Base-by-base conservation (phyloP, 1,140 invertebrate species). In the Lepidostoma basale region DNA sequence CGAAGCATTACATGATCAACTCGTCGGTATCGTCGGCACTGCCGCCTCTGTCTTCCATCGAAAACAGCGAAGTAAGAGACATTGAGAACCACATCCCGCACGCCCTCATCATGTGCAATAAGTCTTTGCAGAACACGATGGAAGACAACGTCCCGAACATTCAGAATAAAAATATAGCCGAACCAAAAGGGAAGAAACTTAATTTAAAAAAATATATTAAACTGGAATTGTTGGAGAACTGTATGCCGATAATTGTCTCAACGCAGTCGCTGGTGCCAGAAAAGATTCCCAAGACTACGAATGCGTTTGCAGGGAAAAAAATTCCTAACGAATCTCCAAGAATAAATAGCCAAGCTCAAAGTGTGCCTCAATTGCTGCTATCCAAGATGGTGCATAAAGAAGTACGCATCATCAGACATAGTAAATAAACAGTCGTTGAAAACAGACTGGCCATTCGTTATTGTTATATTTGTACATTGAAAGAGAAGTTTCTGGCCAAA, bases 21-120 rank as follows among this genome's bases (percentile, higher is more conserved):
- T 2, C 40, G 45, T 23, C 3, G n/a, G 20, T 10, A 26, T n/a
- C n/a, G n/a, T n/a, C 45, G 3, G 2, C 20, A 0, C 1, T 5
- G 10, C 8, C 6, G n/a, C 6, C n/a, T 10, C 18, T 3, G 2
- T 12, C 22, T 10, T 36, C 52, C 26, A 3, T 5, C 2, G 18
- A 33, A 18, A n/a, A 22, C 14, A 16, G n/a, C 10, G 2, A 20
- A 33, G 0, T 22, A 2, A 23, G 18, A 1, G 52, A 56, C 36
- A 56, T 56, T 2, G 52, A 56, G n/a, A 30, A 56, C 9, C 33
- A 22, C 14, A 56, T 56, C 16, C 52, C 52, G 9, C 52, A 56
- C 28, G 30, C 52, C 12, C 10, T 56, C 28, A 56, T 56, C 30
- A 56, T 30, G 3, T 56, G 30, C 30, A 20, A 20, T n/a, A n/a